phyloP scores from a whole-genome alignment of 2,113 vertebrate genomes.

The Seriola dumerili region DNA sequence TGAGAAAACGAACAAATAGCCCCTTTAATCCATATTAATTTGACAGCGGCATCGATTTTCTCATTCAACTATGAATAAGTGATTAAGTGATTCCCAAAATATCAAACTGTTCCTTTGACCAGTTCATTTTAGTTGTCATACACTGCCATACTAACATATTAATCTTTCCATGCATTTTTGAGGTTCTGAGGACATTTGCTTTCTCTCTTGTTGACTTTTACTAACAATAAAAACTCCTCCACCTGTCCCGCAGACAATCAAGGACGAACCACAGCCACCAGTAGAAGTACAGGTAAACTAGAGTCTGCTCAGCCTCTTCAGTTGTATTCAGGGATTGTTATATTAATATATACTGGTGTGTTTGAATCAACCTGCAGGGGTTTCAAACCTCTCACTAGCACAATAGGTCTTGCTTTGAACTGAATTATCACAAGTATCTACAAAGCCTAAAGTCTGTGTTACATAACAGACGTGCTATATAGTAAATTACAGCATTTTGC shows the following conservation, averaged over 20 bases:
- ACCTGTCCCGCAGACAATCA: conserved; percentile 61
- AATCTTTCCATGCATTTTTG: background rate
- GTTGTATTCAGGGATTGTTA: background rate
- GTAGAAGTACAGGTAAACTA: conserved; percentile 46
- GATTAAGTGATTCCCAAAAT: background rate
- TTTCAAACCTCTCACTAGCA: background rate
- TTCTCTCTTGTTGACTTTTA: conserved; percentile 10
- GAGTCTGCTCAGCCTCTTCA: background rate
- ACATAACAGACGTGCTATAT: background rate
- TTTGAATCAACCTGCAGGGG: background rate
- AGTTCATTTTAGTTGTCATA: background rate
- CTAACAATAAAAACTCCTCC: conserved; percentile 32
- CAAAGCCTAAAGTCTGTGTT: background rate
- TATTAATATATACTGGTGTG: background rate
- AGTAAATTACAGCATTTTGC: background rate
- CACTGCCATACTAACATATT: conserved; percentile 24
- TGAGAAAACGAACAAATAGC: too few species aligned
- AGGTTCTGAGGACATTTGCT: background rate
- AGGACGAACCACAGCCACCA: conserved; percentile 16
- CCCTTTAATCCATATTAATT: background rate
- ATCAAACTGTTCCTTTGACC: conserved; percentile 11
- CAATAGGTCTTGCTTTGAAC: background rate
- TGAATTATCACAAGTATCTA: background rate
- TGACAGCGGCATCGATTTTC: background rate
- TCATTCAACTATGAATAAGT: background rate